These are phyloP conservation scores for Arnoldichthys spilopterus DNA, from an alignment of 2,797 vertebrate species.

Conservation along the genomic window DNA sequence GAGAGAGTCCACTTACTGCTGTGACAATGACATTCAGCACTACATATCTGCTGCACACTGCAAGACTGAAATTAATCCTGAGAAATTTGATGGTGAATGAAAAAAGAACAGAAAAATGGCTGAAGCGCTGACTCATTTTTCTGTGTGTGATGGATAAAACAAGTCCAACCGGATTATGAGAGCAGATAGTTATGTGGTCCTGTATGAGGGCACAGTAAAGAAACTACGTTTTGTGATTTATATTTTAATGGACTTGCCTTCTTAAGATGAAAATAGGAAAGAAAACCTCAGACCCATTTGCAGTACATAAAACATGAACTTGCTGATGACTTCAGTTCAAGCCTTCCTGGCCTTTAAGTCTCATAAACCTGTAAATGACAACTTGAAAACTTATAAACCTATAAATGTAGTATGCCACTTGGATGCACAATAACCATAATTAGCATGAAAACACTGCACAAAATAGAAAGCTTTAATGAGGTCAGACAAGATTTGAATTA, in stretches of 20 bases:
- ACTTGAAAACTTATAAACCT: not conserved
- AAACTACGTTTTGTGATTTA: conserved; percentile 30
- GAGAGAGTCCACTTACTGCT: conserved; percentile 38
- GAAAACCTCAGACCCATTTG: not conserved
- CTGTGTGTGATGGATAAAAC: conserved; percentile 42
- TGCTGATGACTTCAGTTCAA: conserved; percentile 20
- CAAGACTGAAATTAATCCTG: conserved; percentile 58
- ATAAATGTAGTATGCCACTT: not conserved
- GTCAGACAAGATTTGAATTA: not conserved
- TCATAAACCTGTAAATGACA: too few relatives aligned
- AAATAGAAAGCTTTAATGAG: not conserved
- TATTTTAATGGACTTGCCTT: conserved; percentile 19
- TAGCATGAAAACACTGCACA: conserved; percentile 15
- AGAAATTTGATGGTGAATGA: conserved; percentile 52
- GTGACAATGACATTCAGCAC: conserved; percentile 52
- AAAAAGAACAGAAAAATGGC: conserved; percentile 31
- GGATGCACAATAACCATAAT: not conserved
- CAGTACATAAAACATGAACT: conserved; percentile 10
- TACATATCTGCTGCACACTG: conserved; percentile 47
- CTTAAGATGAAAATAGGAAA: conserved; percentile 4
- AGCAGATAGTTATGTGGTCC: conserved; percentile 47
- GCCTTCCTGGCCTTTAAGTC: not conserved
- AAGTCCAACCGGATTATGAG: conserved; percentile 51
- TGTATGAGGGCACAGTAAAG: conserved; percentile 21
- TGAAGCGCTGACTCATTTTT: conserved; percentile 49